Evolutionary conservation across 2,888 invertebrate species (phyloP).

Genomic region (Iphiclides podalirius): DNA sequence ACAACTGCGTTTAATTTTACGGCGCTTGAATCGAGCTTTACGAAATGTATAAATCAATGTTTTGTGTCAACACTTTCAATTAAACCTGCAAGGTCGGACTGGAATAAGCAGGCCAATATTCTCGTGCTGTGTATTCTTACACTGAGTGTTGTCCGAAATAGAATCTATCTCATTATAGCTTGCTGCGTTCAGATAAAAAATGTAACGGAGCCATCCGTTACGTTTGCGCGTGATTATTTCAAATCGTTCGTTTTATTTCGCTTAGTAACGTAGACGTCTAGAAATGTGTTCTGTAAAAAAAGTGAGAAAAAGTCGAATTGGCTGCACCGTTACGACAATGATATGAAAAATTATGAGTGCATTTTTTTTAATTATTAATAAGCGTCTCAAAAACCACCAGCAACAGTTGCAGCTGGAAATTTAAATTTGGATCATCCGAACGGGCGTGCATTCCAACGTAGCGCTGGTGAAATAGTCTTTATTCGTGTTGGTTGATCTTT

Average conservation of each 20-base stretch:
- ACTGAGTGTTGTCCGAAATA: constrained; percentile 67
- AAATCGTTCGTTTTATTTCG: background rate
- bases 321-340: too few relatives aligned
- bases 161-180: constrained; percentile 70
- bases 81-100: constrained; percentile 61
- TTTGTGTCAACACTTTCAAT: constrained; percentile 75
- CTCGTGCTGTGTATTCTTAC: constrained; percentile 58
- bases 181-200: constrained; percentile 68
- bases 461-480: too few relatives aligned
- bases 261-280: background rate
- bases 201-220: constrained; percentile 63
- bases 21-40: constrained; percentile 57
- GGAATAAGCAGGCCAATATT: constrained; percentile 48
- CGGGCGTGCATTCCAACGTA: too few relatives aligned
- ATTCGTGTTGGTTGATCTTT: too few relatives aligned
- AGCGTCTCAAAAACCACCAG: too few relatives aligned
- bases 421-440: too few relatives aligned
- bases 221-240: constrained; percentile 3
- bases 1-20: constrained; percentile 65
- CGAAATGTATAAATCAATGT: constrained; percentile 66
- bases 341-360: too few relatives aligned
- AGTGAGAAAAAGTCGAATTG: too few relatives aligned
- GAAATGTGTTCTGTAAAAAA: too few relatives aligned
- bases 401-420: too few relatives aligned
- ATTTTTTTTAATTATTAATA: too few relatives aligned